Evolutionary conservation across 2,888 invertebrate species (phyloP), one percentile per base, ranked within the genome.

Genomic region (Andrena trimmerana): DNA sequence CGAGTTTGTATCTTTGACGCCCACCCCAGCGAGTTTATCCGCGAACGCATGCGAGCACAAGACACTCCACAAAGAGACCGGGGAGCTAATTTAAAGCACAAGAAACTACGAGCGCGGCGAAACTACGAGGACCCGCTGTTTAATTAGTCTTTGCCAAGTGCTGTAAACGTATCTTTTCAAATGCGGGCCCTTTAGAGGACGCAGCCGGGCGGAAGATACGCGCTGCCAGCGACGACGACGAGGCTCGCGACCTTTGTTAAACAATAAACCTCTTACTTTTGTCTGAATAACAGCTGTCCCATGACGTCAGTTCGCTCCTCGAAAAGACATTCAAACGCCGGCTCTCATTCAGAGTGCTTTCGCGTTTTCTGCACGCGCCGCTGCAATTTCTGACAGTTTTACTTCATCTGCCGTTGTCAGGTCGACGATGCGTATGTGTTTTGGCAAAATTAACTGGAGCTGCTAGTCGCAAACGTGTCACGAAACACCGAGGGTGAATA

Each of bases 151-250:
- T 69, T n/a, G 76, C 57, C 57, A n/a, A 57, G 27, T 16, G 48
- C 20, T 48, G 31, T 65, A 36, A 66, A n/a, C 48, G 70, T 81
- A 77, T 59, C 85, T 80, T 82, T 87, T 75, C 69, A 71, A 84
- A 87, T 87, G 73, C 78, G 77, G 75, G 73, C 71, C 60, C 57
- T 78, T 74, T 68, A 50, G 60, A 70, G n/a, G 16, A n/a, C 36
- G 27, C 72, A 80, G 60, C 77, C 62, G 66, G 31, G 63, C 60
- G 24, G 68, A 75, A 73, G 65, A 52, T 73, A 69, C 75, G 59
- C 81, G 73, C 52, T 52, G 62, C 70, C 31, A 57, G 54, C n/a
- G 24, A 36, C 50, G 63, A 27, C 66, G 20, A 29, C 27, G n/a
- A n/a, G 27, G 2, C 29, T 57, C 36, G 13, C 24, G 48, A 72